Evolutionary conservation across 2,113 vertebrate species (phyloP), one percentile per base, ranked within the genome.

Genomic region (Dinomys branickii): DNA sequence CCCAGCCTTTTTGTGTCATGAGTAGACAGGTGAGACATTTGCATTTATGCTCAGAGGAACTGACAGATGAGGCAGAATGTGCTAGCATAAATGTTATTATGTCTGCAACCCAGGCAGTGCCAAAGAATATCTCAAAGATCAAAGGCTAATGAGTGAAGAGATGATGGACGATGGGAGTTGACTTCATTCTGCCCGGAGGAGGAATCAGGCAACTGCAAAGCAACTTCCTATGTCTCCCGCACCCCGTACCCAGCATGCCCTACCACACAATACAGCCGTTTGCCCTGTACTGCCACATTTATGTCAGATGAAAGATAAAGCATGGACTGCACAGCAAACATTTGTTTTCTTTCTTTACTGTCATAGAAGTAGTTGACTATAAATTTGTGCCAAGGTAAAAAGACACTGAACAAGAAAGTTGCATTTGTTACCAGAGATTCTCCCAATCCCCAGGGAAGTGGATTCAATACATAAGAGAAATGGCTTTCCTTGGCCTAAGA

Each of bases 311-410:
- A 69, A 50, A 88, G 54, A 13, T 41, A 50, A 85, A 54, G 17
- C 2, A 50, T 14, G 5, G 10, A 28, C 28, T 84, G 78, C 13
- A 84, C 82, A 88, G 12, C 24, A 65, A 56, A 81, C 11, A 50
- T 71, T 78, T 28, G 6, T 35, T 83, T 92, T 83, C 41, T 71
- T 78, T 95, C 61, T 85, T 22, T 17, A 88, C 56, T 71, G 4
- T 63, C 69, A 41, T 30, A 92, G 67, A 94, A 91, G 9, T 78
- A 35, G 3, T 50, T 88, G 85, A 28, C 56, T 35, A 9, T 20
- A 58, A 19, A 19, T 33, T 65, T 71, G 33, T 58, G 4, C 54
- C 54, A 17, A 20, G 6, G 17, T 84, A 90, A 89, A 94, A 71
- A 35, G 33, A 93, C 3, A 47, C 9, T 26, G 5, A 52, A 80